Evolutionary conservation across 2,888 invertebrate species (phyloP).

Genomic region (Drosophila fulvimacula): DNA sequence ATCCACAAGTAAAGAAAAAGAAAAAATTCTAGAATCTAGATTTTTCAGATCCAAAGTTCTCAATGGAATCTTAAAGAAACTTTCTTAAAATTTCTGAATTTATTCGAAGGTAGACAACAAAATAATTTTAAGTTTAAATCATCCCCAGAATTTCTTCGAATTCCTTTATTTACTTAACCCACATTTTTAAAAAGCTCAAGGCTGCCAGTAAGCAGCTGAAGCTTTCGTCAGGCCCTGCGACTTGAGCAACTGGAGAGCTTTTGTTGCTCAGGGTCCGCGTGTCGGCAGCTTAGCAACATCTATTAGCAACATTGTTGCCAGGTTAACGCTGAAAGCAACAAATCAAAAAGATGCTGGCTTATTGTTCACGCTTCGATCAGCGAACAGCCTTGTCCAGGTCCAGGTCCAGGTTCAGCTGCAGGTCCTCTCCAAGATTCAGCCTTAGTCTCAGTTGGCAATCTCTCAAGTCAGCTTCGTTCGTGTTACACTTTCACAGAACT

Average conservation of each 20-base stretch:
- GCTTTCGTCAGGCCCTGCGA: conserved; percentile 24
- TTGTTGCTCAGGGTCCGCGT: conserved; percentile 31
- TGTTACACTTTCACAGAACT: conserved; percentile 81
- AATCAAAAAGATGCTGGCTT: conserved; percentile 72
- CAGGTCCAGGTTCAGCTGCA: conserved; percentile 6
- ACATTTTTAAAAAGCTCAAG: neutral
- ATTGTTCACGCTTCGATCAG: conserved; percentile 60
- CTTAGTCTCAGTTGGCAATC: conserved; percentile 6
- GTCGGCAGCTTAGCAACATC: conserved; percentile 59
- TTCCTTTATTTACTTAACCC: neutral
- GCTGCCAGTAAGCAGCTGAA: neutral
- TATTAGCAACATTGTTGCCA: conserved; percentile 77
- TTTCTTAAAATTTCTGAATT: neutral
- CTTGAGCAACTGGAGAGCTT: conserved; percentile 38
- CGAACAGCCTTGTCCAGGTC: conserved; percentile 25
- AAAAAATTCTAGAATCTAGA: no score
- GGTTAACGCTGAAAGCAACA: conserved; percentile 70
- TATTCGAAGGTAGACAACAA: neutral
- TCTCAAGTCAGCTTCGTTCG: conserved; percentile 24
- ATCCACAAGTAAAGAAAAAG: no score
- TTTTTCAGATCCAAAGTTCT: no score
- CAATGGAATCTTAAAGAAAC: no score
- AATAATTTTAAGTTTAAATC: no score
- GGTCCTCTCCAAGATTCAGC: neutral
- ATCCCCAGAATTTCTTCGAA: no score